Conservation (phyloP, 2,113 vertebrate species). For the Takifugu flavidus region DNA sequence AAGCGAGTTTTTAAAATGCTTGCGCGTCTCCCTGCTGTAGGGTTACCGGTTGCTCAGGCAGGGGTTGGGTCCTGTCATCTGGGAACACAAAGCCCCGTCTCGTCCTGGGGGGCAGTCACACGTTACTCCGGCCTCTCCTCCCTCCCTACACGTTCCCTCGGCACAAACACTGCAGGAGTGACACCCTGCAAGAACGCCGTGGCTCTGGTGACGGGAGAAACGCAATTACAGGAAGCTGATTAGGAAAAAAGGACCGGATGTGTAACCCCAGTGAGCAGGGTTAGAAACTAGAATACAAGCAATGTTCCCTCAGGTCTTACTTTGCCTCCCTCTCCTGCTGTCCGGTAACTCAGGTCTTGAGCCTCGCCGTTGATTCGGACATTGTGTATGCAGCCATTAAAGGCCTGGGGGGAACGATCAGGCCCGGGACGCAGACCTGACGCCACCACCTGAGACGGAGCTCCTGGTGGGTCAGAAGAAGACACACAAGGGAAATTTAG, state of each 20-base stretch:
- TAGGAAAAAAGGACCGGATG: too few species aligned
- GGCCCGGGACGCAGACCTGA: conserved; percentile 83
- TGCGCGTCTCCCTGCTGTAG: background rate
- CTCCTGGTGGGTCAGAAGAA: conserved; percentile 70
- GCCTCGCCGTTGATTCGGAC: conserved; percentile 91
- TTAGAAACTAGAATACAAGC: background rate
- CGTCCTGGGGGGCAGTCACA: conserved; percentile 91
- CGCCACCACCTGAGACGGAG: conserved; percentile 82
- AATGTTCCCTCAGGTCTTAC: conserved; percentile 9
- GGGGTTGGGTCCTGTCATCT: conserved; percentile 72
- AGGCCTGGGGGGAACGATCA: conserved; percentile 83
- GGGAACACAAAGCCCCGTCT: conserved; percentile 85
- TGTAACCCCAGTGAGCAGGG: too few species aligned
- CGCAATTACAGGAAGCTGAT: background rate
- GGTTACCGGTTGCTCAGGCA: conserved; percentile 85
- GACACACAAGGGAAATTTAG: background rate
- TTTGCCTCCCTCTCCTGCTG: conserved; percentile 73
- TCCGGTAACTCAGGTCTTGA: conserved; percentile 83
- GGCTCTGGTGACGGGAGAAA: conserved; percentile 28
- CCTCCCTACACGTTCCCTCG: conserved; percentile 85
- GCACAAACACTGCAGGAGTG: conserved; percentile 92
- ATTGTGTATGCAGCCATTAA: conserved; percentile 92
- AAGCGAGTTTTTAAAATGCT: background rate
- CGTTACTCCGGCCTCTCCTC: conserved; percentile 85
- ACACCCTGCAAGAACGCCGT: conserved; percentile 85